A percentile compares a stretch with the other conserved stretches of the same genome.
Evolutionary conservation across 2,888 invertebrate species (phyloP).

Genomic region (Deilephila porcellus): DNA sequence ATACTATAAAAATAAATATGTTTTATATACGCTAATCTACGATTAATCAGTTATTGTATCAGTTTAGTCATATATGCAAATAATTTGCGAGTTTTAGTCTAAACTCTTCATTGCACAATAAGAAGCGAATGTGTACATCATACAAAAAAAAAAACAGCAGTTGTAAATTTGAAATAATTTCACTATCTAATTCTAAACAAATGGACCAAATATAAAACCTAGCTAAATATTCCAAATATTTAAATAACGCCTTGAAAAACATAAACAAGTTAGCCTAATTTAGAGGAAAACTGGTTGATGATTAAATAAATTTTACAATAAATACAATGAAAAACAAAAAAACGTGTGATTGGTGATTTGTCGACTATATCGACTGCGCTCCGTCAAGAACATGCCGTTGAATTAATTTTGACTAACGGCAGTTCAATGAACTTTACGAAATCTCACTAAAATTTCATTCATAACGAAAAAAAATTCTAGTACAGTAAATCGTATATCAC

Average conservation of each 20-base stretch:
- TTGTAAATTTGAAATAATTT: conserved; percentile 56
- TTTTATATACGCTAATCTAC: conserved; percentile 41
- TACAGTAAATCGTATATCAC: conserved; percentile 10
- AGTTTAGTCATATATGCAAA: conserved; percentile 41
- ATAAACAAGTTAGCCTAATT: conserved; percentile 19
- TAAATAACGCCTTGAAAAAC: conserved; percentile 12
- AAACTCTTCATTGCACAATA: conserved; percentile 43
- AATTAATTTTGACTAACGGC: conserved; percentile 22
- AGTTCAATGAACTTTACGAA: conserved; percentile 13
- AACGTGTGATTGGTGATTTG: conserved; percentile 3
- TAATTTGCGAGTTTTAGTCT: conserved; percentile 34
- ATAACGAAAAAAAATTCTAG: conserved; percentile 10
- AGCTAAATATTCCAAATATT: conserved; percentile 45
- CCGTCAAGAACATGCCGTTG: not conserved
- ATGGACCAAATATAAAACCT: conserved; percentile 53
- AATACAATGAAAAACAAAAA: conserved; percentile 16
- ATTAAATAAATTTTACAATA: conserved; percentile 24
- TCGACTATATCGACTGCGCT: not conserved
- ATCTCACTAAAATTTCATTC: conserved; percentile 20
- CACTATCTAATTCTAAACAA: conserved; percentile 61
- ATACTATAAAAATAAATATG: conserved; percentile 62
- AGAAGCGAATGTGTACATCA: conserved; percentile 20
- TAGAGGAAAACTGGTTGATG: conserved; percentile 16
- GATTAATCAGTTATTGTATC: conserved; percentile 1
- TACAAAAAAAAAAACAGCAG: conserved; percentile 37